phyloP scores from a whole-genome alignment of 1,140 invertebrate genomes.

The Drosophila littoralis region DNA sequence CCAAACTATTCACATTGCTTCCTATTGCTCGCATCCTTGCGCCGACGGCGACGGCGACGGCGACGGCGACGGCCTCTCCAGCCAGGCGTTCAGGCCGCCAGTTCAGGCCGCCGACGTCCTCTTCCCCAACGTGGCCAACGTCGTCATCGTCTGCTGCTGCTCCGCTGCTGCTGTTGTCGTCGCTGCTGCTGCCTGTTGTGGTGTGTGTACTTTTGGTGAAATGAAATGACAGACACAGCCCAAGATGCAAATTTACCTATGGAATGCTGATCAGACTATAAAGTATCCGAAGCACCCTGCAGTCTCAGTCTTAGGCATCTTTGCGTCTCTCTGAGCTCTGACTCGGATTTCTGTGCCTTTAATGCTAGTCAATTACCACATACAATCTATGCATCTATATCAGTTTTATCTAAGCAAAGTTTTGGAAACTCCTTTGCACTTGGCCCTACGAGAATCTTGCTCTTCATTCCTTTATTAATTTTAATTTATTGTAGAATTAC shows the following conservation, averaged over 20 bases:
- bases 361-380: no score
- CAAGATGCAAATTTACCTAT: conserved; percentile 82
- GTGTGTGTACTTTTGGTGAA: conserved; percentile 77
- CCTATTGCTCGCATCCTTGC: conserved; percentile 80
- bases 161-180: conserved; percentile 44
- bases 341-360: no score
- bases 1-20: conserved; percentile 69
- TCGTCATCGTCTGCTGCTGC: conserved; percentile 47
- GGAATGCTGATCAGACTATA: conserved; percentile 60
- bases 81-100: conserved; percentile 70
- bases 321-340: no score
- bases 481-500: no score
- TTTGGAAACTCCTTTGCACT: no score
- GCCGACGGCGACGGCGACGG: conserved; percentile 47
- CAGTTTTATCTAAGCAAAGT: no score
- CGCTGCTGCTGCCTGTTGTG: conserved; percentile 33
- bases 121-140: conserved; percentile 43
- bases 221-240: conserved; percentile 79
- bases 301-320: neutral
- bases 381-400: no score
- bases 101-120: conserved; percentile 65
- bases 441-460: no score
- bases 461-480: no score
- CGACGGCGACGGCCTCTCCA: conserved; percentile 43
- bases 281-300: conserved; percentile 40